Base-by-base conservation (phyloP, 2,888 invertebrate genomes). In the Notodonta dromedarius region DNA sequence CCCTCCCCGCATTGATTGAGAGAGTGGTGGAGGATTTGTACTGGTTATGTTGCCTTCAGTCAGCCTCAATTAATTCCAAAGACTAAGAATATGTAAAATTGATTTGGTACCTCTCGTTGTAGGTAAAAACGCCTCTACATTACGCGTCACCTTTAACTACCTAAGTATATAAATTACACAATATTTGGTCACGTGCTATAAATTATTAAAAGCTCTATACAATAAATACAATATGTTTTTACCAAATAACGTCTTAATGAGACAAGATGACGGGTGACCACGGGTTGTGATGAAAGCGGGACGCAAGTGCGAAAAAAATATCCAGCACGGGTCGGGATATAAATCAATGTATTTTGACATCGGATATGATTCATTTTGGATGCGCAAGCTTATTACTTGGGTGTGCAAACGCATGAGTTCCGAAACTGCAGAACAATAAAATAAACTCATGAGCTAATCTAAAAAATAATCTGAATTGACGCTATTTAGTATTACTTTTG, bases 211-310 rank as follows among this genome's bases (percentile, higher is more conserved):
- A 44, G 46, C 58, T 52, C 59, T 59, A 58, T 59, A 56, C 56
- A 14, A 55, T 52, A 50, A 14, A 55, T 52, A 50, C 46, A 58
- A 65, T 67, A 77, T 79, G 81, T 79, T 80, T 74, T 74, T 77
- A 70, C 74, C 78, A 83, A 82, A 81, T 82, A 83, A 80, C 67
- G 79, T 83, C 84, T 80, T 85, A 85, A 85, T 85, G 84, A 85
- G 85, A 84, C 85, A 84, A 79, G 52, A 82, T 85, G 84, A 85
- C 81, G 82, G 77, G 83, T 82, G 77, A 80, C 69, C 71, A 59
- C 68, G 59, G 70, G 76, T 76, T 77, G 75, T 79, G 77, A 79
- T 77, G 73, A 73, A 76, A 76, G 68, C 72, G 62, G 66, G 69
- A 73, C 63, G 62, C 63, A 74, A 73, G 64, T 76, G 73, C 70